Conservation (phyloP, 2,797 vertebrate genomes). For the Phrynocephalus guinanensis region DNA sequence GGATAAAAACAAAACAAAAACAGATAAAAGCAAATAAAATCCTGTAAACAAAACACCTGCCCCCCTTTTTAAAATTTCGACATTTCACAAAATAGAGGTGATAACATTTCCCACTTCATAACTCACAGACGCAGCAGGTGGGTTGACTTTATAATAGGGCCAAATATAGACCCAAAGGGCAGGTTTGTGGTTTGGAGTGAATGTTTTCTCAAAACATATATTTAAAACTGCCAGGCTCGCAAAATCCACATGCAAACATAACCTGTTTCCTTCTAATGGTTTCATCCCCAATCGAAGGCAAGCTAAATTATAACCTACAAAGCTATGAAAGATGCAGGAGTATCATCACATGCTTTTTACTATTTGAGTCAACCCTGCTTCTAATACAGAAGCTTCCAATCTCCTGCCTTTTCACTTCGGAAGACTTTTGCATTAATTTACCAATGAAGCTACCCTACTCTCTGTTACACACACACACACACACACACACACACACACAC, state of each 20-base stretch:
- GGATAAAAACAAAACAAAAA: slow-evolving; percentile 23
- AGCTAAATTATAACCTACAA: no score
- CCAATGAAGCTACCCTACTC: not conserved
- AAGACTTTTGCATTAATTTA: not conserved
- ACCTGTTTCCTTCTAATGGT: no score
- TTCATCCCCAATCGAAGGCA: no score
- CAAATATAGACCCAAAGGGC: no score
- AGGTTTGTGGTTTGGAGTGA: no score
- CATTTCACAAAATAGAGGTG: slow-evolving; percentile 76
- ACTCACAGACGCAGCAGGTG: slow-evolving; percentile 45
- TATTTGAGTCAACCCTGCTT: no score
- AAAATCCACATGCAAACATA: no score
- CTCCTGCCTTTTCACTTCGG: not conserved
- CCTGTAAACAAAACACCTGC: slow-evolving; percentile 34
- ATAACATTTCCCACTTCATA: slow-evolving; percentile 63
- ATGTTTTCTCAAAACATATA: no score
- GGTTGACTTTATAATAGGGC: slow-evolving; percentile 12
- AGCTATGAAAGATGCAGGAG: no score
- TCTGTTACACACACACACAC: not conserved
- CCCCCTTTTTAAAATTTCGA: slow-evolving; percentile 49
- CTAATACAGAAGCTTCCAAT: no score
- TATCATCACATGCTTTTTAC: no score
- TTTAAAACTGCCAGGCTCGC: no score
- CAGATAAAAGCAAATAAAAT: not conserved
- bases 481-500: not conserved